Conservation (phyloP, 2,888 invertebrate genomes). For the Amblyjoppa proteus region DNA sequence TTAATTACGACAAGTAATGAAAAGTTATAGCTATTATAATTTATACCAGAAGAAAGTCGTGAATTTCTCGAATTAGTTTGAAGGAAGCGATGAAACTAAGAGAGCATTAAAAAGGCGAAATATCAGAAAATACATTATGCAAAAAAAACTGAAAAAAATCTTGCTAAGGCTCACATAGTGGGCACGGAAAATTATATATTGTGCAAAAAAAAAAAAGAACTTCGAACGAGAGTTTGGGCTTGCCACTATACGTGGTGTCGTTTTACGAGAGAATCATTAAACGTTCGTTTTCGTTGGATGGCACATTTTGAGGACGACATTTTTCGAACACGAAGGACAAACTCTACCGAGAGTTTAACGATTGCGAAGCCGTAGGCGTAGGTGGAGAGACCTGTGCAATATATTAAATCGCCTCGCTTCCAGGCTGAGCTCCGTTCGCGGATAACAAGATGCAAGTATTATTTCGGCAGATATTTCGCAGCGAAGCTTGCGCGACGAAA, state of each 20-base stretch:
- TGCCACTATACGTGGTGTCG: slow-evolving; percentile 3
- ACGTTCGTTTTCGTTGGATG: slow-evolving; percentile 31
- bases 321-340: slow-evolving; percentile 56
- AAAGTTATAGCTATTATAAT: neutral
- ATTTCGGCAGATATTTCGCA: slow-evolving; percentile 37
- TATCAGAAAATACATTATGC: neutral
- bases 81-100: neutral
- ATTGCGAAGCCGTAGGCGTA: slow-evolving; percentile 48
- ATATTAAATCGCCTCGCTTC: slow-evolving; percentile 38
- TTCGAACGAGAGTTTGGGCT: neutral
- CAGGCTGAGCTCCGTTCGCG: slow-evolving; percentile 11
- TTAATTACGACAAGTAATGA: slow-evolving; percentile 26
- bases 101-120: neutral
- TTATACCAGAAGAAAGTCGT: neutral
- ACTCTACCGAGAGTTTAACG: slow-evolving; percentile 25
- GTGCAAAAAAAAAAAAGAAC: neutral
- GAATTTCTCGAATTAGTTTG: neutral
- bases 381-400: slow-evolving; percentile 42
- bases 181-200: neutral
- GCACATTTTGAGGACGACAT: slow-evolving; percentile 40
- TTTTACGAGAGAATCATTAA: slow-evolving; percentile 54
- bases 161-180: neutral
- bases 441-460: slow-evolving; percentile 26
- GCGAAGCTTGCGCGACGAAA: neutral
- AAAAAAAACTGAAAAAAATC: neutral